These are phyloP conservation scores for Aradophagus sp. DNA, from an alignment of 1,140 invertebrate species.

Conservation along the genomic window DNA sequence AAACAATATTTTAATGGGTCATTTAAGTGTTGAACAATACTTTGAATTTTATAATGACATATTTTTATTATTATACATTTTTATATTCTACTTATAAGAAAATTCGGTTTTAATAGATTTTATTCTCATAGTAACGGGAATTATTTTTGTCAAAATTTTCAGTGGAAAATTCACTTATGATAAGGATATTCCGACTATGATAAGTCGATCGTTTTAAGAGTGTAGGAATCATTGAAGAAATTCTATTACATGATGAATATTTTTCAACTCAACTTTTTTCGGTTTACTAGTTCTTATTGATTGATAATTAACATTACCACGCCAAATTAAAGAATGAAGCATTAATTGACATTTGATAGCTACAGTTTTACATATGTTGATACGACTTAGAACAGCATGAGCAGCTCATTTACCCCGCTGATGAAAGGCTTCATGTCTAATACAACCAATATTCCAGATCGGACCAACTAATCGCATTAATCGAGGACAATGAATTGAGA, in stretches of 20 bases:
- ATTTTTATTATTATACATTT: too few relatives aligned
- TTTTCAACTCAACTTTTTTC: constrained; percentile 8
- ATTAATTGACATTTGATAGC: constrained; percentile 12
- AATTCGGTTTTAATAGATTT: too few relatives aligned
- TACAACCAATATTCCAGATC: constrained; percentile 16
- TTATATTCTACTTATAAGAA: too few relatives aligned
- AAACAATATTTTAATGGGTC: too few relatives aligned
- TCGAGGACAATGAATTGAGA: constrained; percentile 5
- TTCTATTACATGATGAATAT: neutral
- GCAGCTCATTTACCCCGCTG: constrained; percentile 17
- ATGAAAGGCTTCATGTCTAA: constrained; percentile 27
- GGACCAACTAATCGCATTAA: constrained; percentile 10
- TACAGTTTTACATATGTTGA: constrained; percentile 19
- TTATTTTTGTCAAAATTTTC: too few relatives aligned
- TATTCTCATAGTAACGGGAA: too few relatives aligned
- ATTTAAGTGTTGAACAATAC: too few relatives aligned
- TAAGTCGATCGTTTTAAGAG: too few relatives aligned
- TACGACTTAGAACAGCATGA: constrained; percentile 9
- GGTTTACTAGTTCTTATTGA: constrained; percentile 1
- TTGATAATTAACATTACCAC: neutral
- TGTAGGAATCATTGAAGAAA: too few relatives aligned
- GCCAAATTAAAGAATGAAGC: constrained; percentile 2
- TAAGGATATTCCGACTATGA: too few relatives aligned
- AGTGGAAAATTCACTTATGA: too few relatives aligned
- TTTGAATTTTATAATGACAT: too few relatives aligned